Evolutionary conservation across 2,888 invertebrate genomes (phyloP), one percentile per base, ranked within the genome.

Genomic region (Acleris literana): DNA sequence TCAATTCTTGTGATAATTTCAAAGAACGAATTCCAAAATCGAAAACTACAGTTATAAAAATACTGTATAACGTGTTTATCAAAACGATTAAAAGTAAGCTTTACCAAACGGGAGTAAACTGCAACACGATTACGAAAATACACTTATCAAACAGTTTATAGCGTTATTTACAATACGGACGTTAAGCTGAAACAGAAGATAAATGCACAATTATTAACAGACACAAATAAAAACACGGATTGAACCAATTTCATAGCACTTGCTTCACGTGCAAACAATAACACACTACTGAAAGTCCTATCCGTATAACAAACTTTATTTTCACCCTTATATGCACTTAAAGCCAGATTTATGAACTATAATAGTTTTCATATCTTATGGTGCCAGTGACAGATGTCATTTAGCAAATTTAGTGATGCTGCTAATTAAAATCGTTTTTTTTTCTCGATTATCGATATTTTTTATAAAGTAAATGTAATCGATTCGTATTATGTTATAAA

Each of bases 121-220:
- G 16, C n/a, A n/a, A 16, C 17, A 16, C n/a, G 46, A 46, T 46
- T 46, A n/a, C 5, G 6, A n/a, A 46, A 46, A 46, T 17, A 46
- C 16, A n/a, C 0, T n/a, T 46, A 46, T 46, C 46, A 46, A 46
- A 55, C 18, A 43, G 3, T 43, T 33, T 17, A 55, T 33, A 22
- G 13, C n/a, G 29, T 17, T 11, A 43, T 43, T 46, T 29, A 44
- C 4, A 5, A 44, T 57, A 57, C 57, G 44, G 57, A 57, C 44
- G 11, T 44, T n/a, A 25, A 46, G 46, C 57, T 46, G 57, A 46
- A 57, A 57, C 57, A 57, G 46, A 46, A 57, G n/a, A 56, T 46
- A 46, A 57, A 46, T 16, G 9, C 39, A 29, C 22, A 43, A 53
- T 57, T 46, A 56, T 16, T 25, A 56, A 17, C 20, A 13, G 44